Conservation (phyloP, 2,797 vertebrate genomes). For the Sebastes steindachneri region DNA sequence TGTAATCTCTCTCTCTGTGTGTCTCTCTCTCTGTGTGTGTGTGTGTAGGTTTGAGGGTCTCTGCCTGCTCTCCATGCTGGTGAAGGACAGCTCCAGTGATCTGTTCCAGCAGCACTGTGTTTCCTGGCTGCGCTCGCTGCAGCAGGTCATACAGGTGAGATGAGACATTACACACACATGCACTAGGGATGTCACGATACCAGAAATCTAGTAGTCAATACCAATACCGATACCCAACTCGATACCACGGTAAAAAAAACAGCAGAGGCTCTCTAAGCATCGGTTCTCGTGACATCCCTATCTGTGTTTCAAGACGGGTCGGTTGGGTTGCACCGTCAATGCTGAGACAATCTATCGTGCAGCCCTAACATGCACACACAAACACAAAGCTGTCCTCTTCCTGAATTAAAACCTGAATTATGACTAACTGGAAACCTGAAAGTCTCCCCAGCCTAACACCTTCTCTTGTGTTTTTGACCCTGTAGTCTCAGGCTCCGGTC, state of each 20-base stretch:
- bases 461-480: accelerated
- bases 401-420: not conserved
- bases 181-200: too few species aligned
- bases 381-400: not conserved
- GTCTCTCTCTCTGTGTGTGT: too few species aligned
- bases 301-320: too few species aligned
- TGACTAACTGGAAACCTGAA: not conserved
- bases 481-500: slow-evolving; percentile 89
- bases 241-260: too few species aligned
- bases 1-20: too few species aligned
- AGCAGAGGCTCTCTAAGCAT: too few species aligned
- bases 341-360: accelerated
- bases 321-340: too few species aligned
- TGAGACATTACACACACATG: not conserved
- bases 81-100: slow-evolving; percentile 90
- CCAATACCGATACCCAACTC: too few species aligned
- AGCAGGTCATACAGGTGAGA: slow-evolving; percentile 90
- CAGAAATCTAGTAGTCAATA: too few species aligned
- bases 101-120: slow-evolving; percentile 91
- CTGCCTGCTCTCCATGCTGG: slow-evolving; percentile 89
- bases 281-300: too few species aligned
- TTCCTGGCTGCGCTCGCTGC: slow-evolving; percentile 90
- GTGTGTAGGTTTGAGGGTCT: slow-evolving; percentile 88
- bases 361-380: not conserved
- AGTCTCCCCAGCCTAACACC: too few species aligned